A percentile compares a stretch with the other conserved stretches of the same genome.
These are phyloP conservation scores for Clarias platycephalus DNA, from an alignment of 2,797 vertebrate genomes.

Conservation along the genomic window DNA sequence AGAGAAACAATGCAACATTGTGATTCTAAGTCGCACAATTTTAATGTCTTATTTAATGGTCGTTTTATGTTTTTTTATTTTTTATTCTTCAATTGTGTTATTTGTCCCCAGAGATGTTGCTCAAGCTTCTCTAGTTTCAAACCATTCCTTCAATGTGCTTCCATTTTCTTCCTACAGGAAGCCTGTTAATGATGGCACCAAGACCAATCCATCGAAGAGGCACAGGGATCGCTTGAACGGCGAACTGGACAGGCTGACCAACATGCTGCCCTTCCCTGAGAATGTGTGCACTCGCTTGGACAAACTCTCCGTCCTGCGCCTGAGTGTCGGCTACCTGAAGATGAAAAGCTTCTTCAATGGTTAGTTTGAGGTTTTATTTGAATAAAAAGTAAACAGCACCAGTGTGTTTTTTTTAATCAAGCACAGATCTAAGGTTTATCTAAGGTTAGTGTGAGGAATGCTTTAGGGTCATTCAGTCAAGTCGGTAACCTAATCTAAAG, in stretches of 20 bases:
- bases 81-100: too few relatives aligned
- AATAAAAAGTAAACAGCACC: background rate
- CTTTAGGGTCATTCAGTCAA: background rate
- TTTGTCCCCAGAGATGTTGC: background rate
- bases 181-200: constrained; percentile 62
- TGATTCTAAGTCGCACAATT: background rate
- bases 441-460: background rate
- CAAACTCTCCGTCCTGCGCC: constrained; percentile 61
- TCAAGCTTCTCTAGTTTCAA: background rate
- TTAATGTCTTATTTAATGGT: background rate
- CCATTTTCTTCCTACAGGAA: constrained; percentile 20
- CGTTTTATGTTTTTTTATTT: background rate
- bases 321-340: constrained; percentile 51
- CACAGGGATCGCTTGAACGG: constrained; percentile 80
- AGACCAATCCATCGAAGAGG: constrained; percentile 84
- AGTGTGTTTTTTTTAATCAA: background rate
- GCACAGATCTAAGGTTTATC: background rate
- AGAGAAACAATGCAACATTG: background rate
- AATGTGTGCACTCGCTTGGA: constrained; percentile 66
- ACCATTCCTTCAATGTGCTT: background rate
- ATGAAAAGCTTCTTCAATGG: constrained; percentile 45
- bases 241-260: constrained; percentile 80
- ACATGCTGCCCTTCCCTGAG: constrained; percentile 79
- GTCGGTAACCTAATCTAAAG: background rate
- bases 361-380: constrained; percentile 4